phyloP scores from a whole-genome alignment of 1,140 invertebrate species.

The Apis dorsata region DNA sequence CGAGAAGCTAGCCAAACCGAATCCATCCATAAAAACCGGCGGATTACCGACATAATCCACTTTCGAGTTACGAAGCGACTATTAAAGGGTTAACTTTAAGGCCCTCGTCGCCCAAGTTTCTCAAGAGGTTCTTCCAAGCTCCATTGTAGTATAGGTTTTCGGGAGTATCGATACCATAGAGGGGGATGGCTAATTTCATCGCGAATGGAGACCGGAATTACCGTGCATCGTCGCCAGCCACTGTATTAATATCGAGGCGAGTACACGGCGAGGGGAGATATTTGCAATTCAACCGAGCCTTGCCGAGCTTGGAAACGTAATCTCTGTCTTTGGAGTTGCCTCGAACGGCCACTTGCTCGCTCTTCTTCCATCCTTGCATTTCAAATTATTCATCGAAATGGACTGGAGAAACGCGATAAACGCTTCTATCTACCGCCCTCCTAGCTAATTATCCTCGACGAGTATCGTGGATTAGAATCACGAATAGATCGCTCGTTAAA shows the following conservation, averaged over 20 bases:
- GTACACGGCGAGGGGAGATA: not conserved
- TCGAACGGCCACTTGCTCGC: not conserved
- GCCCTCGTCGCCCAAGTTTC: not conserved
- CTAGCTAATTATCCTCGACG: slow-evolving; percentile 3
- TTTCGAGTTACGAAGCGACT: not conserved
- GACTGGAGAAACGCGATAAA: not conserved
- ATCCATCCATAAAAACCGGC: slow-evolving; percentile 4
- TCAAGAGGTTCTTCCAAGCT: too few species aligned
- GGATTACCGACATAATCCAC: slow-evolving; percentile 8
- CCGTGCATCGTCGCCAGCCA: not conserved
- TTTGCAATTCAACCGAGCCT: slow-evolving; percentile 19
- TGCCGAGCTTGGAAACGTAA: not conserved
- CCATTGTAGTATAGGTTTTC: not conserved
- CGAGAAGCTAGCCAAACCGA: too few species aligned
- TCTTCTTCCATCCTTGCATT: not conserved
- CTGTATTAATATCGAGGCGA: not conserved
- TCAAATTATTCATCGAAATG: slow-evolving; percentile 4
- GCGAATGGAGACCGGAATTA: not conserved
- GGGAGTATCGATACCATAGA: not conserved
- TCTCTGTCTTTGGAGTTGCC: slow-evolving; percentile 9
- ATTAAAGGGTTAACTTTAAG: slow-evolving; percentile 13
- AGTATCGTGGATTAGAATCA: not conserved
- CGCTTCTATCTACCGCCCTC: not conserved
- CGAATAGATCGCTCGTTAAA: slow-evolving; percentile 1
- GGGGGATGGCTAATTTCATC: not conserved